Base-by-base conservation (phyloP, 2,888 invertebrate species). In the Agriopis leucophaearia region DNA sequence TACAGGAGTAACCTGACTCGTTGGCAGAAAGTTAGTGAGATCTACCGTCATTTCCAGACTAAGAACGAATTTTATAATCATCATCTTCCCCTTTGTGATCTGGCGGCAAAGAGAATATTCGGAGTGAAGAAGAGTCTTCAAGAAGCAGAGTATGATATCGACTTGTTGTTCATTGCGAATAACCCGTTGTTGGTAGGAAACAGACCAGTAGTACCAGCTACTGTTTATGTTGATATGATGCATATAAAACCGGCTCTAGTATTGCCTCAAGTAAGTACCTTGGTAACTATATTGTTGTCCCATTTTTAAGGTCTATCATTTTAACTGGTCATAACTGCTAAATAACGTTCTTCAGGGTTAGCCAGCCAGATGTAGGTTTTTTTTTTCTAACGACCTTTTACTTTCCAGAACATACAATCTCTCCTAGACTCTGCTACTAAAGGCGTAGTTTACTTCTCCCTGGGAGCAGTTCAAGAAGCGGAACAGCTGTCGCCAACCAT, bases 391-490 rank as follows among this genome's bases (percentile, higher is more conserved):
- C 0, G 48, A 6, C 12, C 10, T 13, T 48, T 35, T 48, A 36
- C 65, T 69, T 89, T 88, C 55, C 82, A 94, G 94, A 83, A 89
- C 45, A 74, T 93, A 42, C 79, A 87, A 77, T 59, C 72, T 1
- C 51, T 87, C 27, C 71, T 94, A 68, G 92, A 95, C 72, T 81
- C 88, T 1, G 86, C 94, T 2, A 78, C 81, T 0, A 89, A 93
- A 67, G 95, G 95, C 1, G 91, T 85, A 0, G 77, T 95, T 18
- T 94, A 92, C 79, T 94, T 95, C 74, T 94, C 94, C 71, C 76
- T 95, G 66, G 95, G 95, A 18, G 91, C 94, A 5, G 77, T 94
- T 8, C 90, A 94, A 68, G 91, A 94, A 62, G 77, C 94, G 0
- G 90, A 92, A 63, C 82, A 89, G 51, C 79, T 95, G 7, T 86